phyloP scores from a whole-genome alignment of 2,888 invertebrate species.

The Dryomyza anilis region DNA sequence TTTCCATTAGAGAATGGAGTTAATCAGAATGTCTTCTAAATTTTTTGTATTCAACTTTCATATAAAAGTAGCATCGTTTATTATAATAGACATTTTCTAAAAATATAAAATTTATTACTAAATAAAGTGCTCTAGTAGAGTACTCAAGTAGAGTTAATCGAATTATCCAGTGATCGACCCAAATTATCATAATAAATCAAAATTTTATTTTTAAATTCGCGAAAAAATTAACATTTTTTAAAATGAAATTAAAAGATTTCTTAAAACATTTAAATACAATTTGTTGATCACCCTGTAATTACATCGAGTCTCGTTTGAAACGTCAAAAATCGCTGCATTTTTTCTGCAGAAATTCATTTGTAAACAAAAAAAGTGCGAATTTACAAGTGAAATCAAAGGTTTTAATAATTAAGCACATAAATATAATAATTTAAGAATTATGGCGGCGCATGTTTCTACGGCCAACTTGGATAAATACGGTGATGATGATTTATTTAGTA shows the following conservation, averaged over 20 bases:
- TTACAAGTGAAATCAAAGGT: no score
- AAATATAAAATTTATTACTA: background rate
- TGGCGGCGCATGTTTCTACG: slow-evolving; percentile 30
- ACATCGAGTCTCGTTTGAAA: background rate
- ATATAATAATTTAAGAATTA: slow-evolving; percentile 9
- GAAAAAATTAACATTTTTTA: no score
- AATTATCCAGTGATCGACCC: background rate
- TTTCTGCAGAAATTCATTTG: background rate
- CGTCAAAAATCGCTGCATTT: background rate
- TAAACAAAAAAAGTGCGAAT: no score
- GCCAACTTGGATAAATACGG: slow-evolving; percentile 51
- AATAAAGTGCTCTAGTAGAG: background rate
- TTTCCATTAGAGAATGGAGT: background rate
- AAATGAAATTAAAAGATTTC: no score
- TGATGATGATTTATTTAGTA: slow-evolving; percentile 73
- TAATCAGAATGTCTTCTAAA: background rate
- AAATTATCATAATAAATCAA: background rate
- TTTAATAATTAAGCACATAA: background rate
- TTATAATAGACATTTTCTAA: background rate
- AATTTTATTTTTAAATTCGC: no score
- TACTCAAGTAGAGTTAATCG: background rate
- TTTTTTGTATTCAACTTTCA: background rate
- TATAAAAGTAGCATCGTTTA: background rate
- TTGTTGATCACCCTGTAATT: no score
- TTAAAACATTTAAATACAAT: no score